Conservation (phyloP, 2,113 vertebrate genomes). For the Podocnemis expansa region DNA sequence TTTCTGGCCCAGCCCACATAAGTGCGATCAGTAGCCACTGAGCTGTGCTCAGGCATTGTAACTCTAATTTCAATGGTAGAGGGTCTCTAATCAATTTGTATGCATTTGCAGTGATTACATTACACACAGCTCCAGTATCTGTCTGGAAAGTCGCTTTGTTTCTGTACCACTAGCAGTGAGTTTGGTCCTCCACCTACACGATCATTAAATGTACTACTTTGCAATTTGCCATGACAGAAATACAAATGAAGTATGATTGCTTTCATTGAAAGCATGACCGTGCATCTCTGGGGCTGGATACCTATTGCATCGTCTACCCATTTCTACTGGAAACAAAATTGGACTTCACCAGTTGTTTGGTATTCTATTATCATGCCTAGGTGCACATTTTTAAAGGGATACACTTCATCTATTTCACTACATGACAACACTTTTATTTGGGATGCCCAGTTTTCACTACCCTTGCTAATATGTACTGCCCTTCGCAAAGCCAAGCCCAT, state of each 20-base stretch:
- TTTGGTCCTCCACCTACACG: background rate
- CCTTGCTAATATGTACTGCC: background rate
- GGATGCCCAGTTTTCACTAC: background rate
- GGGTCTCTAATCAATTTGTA: background rate
- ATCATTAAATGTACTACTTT: background rate
- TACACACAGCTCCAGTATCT: background rate
- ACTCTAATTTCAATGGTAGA: background rate
- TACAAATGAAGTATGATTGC: background rate
- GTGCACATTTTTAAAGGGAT: background rate
- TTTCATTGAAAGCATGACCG: background rate
- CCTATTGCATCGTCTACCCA: background rate
- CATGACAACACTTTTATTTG: background rate
- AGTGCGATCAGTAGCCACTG: background rate
- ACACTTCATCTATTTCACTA: background rate
- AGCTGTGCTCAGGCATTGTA: background rate
- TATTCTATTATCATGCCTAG: background rate
- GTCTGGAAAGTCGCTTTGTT: background rate
- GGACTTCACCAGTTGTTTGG: background rate
- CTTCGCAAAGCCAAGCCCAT: background rate
- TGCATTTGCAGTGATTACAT: background rate
- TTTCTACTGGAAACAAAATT: background rate
- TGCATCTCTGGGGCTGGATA: background rate
- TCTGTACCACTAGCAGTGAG: background rate
- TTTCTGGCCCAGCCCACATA: accelerated
- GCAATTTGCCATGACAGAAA: background rate